A percentile compares a stretch with the other conserved stretches of the same genome.
These are phyloP conservation scores for Frankliniella fusca DNA, from an alignment of 2,888 invertebrate genomes.

Conservation along the genomic window DNA sequence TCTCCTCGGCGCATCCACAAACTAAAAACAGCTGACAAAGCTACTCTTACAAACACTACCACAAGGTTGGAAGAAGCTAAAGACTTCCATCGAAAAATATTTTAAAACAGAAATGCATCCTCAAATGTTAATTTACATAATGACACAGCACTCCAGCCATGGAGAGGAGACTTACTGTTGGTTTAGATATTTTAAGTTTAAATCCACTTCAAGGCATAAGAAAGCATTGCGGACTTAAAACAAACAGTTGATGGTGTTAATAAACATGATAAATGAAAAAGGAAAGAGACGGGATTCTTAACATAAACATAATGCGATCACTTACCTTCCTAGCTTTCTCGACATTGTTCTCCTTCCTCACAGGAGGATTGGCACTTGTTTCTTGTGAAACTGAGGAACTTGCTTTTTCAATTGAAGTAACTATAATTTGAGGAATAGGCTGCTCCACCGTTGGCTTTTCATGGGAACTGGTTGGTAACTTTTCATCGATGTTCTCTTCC, in stretches of 20 bases:
- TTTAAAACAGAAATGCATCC: background rate
- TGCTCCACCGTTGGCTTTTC: constrained; percentile 33
- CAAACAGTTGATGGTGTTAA: background rate
- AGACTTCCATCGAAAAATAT: background rate
- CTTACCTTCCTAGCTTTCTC: background rate
- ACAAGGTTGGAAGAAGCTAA: background rate
- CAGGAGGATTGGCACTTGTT: constrained; percentile 38
- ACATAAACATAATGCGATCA: background rate
- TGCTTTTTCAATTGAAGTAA: no score
- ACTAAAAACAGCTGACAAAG: background rate
- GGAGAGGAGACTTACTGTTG: no score
- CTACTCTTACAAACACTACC: background rate
- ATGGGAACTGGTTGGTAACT: background rate
- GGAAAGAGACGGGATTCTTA: background rate
- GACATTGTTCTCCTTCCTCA: constrained; percentile 29
- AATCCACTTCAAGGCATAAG: no score
- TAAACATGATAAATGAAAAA: background rate
- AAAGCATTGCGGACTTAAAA: no score
- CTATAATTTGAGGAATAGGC: constrained; percentile 31
- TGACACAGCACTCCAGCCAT: no score
- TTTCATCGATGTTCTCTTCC: background rate
- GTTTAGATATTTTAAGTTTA: no score
- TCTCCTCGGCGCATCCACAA: background rate
- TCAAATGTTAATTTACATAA: no score
- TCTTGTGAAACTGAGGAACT: no score